Evolutionary conservation across 2,888 invertebrate species (phyloP), one percentile per base, ranked within the genome.

Genomic region (Coenonympha glycerion): DNA sequence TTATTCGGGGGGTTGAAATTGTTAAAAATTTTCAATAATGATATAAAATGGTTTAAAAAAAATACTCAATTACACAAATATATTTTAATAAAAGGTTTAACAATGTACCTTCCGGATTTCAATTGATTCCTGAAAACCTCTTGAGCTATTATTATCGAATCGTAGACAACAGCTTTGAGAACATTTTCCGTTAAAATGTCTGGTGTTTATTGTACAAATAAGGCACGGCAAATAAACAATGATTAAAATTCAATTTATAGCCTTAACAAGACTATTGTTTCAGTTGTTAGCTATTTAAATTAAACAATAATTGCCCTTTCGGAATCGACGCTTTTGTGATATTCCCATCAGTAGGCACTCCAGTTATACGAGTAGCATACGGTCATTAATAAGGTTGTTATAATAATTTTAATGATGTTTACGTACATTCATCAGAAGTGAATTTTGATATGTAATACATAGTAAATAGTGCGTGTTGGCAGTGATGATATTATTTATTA

Each of bases 281-380:
- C 49, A 41, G 46, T 49, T 30, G 46, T 46, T 30, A 30, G 18
- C 28, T 41, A 53, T 49, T 49, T 49, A 46, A 53, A 53, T 49
- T 46, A 49, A 52, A 49, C 52, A 52, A 47, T 49, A 53, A 46
- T 53, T 46, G 45, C 49, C 30, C 30, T 41, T 46, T 49, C 40
- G 34, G 26, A 53, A 46, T 53, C 39, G n/a, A 39, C 19, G 49
- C 49, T 39, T 42, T 45, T 49, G 52, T 45, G 40, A 53, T 49
- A 49, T 39, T 49, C 48, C 45, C n/a, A n/a, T n/a, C n/a, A n/a
- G n/a, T n/a, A n/a, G 52, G 45, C 40, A 15, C 6, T 18, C 15
- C 34, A 46, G 45, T 49, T 53, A 40, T 46, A n/a, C n/a, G n/a
- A n/a, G n/a, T n/a, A 46, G 49, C 49, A 40, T 45, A 45, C 39